These are phyloP conservation scores for Tinamus guttatus DNA, from an alignment of 2,113 vertebrate genomes.

Conservation along the genomic window DNA sequence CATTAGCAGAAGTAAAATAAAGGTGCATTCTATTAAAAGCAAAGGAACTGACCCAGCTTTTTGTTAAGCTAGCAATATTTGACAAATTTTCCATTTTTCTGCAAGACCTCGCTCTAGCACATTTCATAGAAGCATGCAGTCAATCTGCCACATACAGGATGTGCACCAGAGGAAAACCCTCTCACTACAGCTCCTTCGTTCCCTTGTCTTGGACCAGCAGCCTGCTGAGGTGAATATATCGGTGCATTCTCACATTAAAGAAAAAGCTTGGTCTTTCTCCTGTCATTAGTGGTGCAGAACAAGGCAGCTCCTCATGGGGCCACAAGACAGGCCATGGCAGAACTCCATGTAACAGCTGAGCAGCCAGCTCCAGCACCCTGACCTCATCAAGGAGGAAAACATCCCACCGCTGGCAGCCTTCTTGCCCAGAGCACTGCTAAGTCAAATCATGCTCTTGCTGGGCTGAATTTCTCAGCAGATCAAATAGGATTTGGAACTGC, in stretches of 20 bases:
- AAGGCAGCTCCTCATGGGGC: background rate
- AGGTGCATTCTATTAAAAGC: constrained; percentile 18
- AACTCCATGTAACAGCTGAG: background rate
- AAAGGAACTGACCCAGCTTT: constrained; percentile 34
- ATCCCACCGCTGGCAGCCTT: constrained; percentile 8
- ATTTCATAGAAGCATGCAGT: background rate
- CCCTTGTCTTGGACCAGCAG: background rate
- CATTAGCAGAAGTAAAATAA: constrained; percentile 42
- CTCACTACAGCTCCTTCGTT: accelerated
- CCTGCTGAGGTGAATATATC: background rate
- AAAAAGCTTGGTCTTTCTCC: background rate
- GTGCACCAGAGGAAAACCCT: background rate
- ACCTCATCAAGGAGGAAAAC: constrained; percentile 27
- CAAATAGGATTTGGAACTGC: constrained; percentile 23
- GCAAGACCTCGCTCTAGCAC: accelerated
- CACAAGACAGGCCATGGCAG: constrained; percentile 1
- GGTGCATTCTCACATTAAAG: accelerated
- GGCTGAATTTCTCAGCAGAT: constrained; percentile 5
- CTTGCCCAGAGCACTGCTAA: background rate
- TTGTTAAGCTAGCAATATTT: background rate
- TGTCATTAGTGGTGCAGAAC: background rate
- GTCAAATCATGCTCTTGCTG: constrained; percentile 15
- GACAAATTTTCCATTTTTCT: constrained; percentile 25
- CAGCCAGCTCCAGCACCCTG: background rate
- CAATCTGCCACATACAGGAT: background rate